phyloP scores from a whole-genome alignment of 2,888 invertebrate genomes.

The Hyalella azteca region DNA sequence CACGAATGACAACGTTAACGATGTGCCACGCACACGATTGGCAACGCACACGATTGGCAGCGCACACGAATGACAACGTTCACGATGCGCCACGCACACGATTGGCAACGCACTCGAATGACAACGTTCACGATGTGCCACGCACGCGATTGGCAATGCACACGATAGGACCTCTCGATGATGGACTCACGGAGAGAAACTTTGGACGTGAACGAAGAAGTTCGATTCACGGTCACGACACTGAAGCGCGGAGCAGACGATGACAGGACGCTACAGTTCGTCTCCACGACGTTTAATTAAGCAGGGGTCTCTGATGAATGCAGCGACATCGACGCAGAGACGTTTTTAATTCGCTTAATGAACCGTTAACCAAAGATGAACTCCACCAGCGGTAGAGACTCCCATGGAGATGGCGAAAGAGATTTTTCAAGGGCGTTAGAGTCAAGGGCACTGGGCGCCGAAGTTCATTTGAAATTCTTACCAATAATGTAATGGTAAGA shows the following conservation, averaged over 20 bases:
- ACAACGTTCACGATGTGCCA: not conserved
- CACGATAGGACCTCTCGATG: too few relatives aligned
- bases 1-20: not conserved
- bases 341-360: not conserved
- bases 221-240: constrained; percentile 14
- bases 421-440: not conserved
- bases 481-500: not conserved
- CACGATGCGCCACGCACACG: too few relatives aligned
- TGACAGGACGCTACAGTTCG: not conserved
- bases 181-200: not conserved
- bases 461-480: not conserved
- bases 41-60: too few relatives aligned
- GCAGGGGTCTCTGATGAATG: not conserved
- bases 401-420: not conserved
- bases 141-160: not conserved
- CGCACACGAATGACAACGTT: too few relatives aligned
- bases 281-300: not conserved
- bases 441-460: not conserved
- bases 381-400: too few relatives aligned
- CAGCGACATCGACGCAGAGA: not conserved
- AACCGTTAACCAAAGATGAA: not conserved
- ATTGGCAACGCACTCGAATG: too few relatives aligned
- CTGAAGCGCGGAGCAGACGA: not conserved
- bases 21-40: not conserved
- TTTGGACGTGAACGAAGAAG: not conserved